phyloP scores from a whole-genome alignment of 2,797 vertebrate species.

The Sebastes iracundus region DNA sequence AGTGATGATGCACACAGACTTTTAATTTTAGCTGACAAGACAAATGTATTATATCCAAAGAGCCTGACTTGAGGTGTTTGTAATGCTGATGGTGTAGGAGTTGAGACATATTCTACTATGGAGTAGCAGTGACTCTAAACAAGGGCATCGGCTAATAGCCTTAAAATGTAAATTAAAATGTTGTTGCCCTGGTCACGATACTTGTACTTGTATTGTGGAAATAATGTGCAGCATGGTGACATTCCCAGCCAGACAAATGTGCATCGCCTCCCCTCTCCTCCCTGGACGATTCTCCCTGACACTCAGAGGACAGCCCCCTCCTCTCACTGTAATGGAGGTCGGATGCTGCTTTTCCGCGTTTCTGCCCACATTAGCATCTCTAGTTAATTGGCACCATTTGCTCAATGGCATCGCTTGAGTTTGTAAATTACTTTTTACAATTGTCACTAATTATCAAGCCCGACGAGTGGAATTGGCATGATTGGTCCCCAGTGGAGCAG shows the following conservation, averaged over 20 bases:
- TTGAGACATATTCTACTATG: neutral
- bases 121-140: slow-evolving; percentile 16
- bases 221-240: slow-evolving; percentile 47
- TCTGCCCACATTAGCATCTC: slow-evolving; percentile 78
- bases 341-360: slow-evolving; percentile 66
- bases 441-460: slow-evolving; percentile 85
- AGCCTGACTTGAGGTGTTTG: neutral
- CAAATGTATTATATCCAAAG: neutral
- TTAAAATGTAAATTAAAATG: slow-evolving; percentile 49
- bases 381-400: slow-evolving; percentile 80
- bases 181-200: slow-evolving; percentile 32
- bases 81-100: neutral
- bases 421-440: slow-evolving; percentile 82
- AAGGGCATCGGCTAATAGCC: slow-evolving; percentile 25
- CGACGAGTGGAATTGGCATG: slow-evolving; percentile 78
- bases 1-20: neutral
- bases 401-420: slow-evolving; percentile 77
- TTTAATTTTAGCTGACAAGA: slow-evolving; percentile 21
- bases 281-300: slow-evolving; percentile 42
- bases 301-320: slow-evolving; percentile 49
- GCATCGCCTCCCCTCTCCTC: slow-evolving; percentile 23
- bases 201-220: slow-evolving; percentile 33
- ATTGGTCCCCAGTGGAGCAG: slow-evolving; percentile 74
- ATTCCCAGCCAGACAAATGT: slow-evolving; percentile 24
- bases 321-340: slow-evolving; percentile 60